Evolutionary conservation across 2,888 invertebrate species (phyloP), one percentile per base, ranked within the genome.

Genomic region (Drosophila buzzatii): DNA sequence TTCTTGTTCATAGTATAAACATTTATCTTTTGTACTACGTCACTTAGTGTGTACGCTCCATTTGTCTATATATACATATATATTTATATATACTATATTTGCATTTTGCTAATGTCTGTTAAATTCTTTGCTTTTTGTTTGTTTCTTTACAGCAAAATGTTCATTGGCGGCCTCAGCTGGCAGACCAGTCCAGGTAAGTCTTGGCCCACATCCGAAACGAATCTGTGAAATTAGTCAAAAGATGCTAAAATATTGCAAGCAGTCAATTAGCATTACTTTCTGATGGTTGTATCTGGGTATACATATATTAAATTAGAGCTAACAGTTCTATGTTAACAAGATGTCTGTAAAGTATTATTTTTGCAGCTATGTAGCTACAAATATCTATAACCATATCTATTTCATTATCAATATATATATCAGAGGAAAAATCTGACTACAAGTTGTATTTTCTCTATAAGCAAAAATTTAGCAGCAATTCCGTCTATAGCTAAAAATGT

Each of bases 161-260:
- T 99, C 96, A 98, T 99, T 95, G 99, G 99, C 93, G 99, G 99
- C 93, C 96, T 99, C 94, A 99, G 99, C 95, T 99, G 99, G 99
- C 99, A 99, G 95, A 99, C 99, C 93, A 99, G 98, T 95, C 98
- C 99, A 96, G 99, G 99, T 99, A 95, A 95, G 95, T 82, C 93
- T 60, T 65, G 64, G 27, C 61, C 37, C 68, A 63, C 64, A 42
- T 68, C 49, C 27, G 35, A 27, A 27, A 12, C 57, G 58, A 64
- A 72, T 39, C 47, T 20, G 18, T 45, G 41, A 67, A 79, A 89
- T 85, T 86, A 84, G 83, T 65, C 12, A 47, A 67, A 20, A 41
- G 31, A 27, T 53, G 84, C 61, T 64, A 84, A 73, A 73, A 68
- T 55, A 55, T 49, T 33, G 45, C 44, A 37, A 31, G 27, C 55